These are phyloP conservation scores for Muscicapa comitata DNA, from an alignment of 2,797 vertebrate species.

Conservation along the genomic window DNA sequence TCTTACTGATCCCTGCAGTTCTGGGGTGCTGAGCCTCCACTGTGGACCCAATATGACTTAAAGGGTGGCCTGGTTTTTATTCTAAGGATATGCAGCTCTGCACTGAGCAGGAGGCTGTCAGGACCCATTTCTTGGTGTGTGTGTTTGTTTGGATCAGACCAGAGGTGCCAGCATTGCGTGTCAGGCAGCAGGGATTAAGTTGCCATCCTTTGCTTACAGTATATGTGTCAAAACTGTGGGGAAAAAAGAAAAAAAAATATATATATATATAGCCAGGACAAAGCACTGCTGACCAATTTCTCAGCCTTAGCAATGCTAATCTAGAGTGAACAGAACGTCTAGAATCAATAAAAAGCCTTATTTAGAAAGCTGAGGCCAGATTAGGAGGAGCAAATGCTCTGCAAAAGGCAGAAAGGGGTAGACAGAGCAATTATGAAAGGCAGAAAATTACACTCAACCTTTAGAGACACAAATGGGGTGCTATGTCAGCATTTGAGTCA, in stretches of 20 bases:
- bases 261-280: background rate
- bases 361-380: slow-evolving; percentile 7
- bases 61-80: background rate
- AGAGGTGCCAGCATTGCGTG: background rate
- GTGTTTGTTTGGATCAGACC: background rate
- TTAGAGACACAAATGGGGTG: background rate
- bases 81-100: background rate
- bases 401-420: background rate
- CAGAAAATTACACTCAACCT: background rate
- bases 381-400: background rate
- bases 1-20: background rate
- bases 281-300: background rate
- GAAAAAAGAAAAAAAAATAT: accelerated
- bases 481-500: background rate
- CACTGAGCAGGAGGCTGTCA: background rate
- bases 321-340: background rate
- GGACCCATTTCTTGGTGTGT: background rate
- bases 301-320: background rate
- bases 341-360: slow-evolving; percentile 13
- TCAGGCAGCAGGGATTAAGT: background rate
- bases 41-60: background rate
- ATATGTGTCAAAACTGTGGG: background rate
- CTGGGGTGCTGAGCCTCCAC: background rate
- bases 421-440: background rate
- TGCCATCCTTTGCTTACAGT: background rate